Conservation (phyloP, 2,888 invertebrate species). For the Anthophora plumipes region DNA sequence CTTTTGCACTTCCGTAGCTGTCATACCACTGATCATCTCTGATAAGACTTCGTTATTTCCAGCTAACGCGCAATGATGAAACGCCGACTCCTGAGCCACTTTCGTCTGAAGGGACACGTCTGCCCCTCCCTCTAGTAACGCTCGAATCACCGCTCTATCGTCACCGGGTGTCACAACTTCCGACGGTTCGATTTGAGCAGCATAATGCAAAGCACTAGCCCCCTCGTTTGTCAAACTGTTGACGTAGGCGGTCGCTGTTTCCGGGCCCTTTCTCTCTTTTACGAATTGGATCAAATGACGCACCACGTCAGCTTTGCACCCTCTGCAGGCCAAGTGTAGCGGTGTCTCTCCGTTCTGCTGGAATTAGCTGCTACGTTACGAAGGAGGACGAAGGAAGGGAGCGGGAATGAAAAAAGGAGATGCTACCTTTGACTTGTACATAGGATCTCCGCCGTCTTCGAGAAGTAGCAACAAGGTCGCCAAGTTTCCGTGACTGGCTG, state of each 20-base stretch:
- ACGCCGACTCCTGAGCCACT: conserved; percentile 95
- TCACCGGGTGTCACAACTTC: conserved; percentile 91
- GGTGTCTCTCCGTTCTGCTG: conserved; percentile 96
- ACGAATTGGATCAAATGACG: conserved; percentile 94
- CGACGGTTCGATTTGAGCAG: conserved; percentile 94
- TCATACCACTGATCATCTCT: conserved; percentile 97
- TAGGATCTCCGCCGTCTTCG: conserved; percentile 97
- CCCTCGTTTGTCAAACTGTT: conserved; percentile 96
- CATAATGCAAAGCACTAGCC: conserved; percentile 97
- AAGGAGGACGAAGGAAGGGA: background rate
- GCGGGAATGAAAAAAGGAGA: too few species aligned
- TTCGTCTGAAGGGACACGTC: conserved; percentile 94
- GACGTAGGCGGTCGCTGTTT: conserved; percentile 93
- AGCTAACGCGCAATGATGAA: conserved; percentile 97
- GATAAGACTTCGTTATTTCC: conserved; percentile 98
- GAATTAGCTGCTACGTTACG: background rate
- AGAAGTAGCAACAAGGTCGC: conserved; percentile 93
- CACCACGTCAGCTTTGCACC: conserved; percentile 94
- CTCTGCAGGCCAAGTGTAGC: conserved; percentile 96
- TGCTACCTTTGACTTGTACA: conserved; percentile 94
- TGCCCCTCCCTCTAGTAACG: conserved; percentile 95
- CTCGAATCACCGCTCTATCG: conserved; percentile 94
- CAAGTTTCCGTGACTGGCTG: conserved; percentile 96
- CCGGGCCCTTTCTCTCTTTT: conserved; percentile 90
- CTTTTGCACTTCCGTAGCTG: conserved; percentile 94